Evolutionary conservation across 2,797 vertebrate species (phyloP), one percentile per base, ranked within the genome.

Genomic region (Coranthus polyacanthus): DNA sequence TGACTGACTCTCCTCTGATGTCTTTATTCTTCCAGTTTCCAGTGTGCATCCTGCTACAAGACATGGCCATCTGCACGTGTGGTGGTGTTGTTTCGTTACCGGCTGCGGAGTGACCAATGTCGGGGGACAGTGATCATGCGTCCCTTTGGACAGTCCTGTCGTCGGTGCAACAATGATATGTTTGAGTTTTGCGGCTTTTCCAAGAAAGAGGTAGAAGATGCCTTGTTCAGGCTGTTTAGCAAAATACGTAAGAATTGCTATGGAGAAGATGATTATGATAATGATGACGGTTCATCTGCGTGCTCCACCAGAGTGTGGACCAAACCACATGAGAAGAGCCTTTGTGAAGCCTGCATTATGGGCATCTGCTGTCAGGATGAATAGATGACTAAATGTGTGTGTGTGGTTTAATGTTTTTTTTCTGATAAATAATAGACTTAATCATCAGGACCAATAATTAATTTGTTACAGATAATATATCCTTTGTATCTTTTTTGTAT

Each of bases 231-330:
- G n/a, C 57, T 93, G 34, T 59, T 83, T 36, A 0, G 16, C 17
- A 92, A 86, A 84, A 90, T 93, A 20, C 52, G 68, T 5, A 91
- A 86, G 68, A 92, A 92, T 18, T 91, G 89, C 68, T 93, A 93
- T 0, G 15, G 50, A 0, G 87, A 85, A 0, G 47, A 54, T 0
- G 73, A 83, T 0, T 16, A 53, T 0, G 18, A 22, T 0, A 16
- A 53, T 0, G 18, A 22, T 0, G 10, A 7, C 2, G 8, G 0
- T 8, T 22, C 21, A 0, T 32, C 67, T 26, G n/a, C 2, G 12
- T 2, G 5, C 12, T 76, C 47, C 6, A 18, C 1, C 2, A 52
- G 45, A 42, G 64, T 51, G 44, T 57, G 0, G 26, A 89, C 74
- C 59, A 92, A 86, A 67, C 83, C 88, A 0, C 89, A 92, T 5